phyloP scores from a whole-genome alignment of 1,140 invertebrate species.

The Drosophila saltans region DNA sequence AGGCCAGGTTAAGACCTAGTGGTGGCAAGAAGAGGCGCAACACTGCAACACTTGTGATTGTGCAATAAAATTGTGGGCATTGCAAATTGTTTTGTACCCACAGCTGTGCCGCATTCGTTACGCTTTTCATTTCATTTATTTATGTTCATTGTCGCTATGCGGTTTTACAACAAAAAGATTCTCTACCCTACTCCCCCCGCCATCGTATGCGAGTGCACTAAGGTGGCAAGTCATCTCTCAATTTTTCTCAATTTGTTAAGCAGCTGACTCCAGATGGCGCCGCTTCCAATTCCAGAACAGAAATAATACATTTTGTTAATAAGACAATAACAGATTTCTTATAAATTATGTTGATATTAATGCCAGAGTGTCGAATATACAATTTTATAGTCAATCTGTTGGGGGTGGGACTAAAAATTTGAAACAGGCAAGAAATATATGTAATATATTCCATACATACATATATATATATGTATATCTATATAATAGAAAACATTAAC shows the following conservation, averaged over 20 bases:
- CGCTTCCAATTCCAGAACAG: conserved; percentile 30
- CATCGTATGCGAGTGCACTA: conserved; percentile 8
- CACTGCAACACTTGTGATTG: conserved; percentile 71
- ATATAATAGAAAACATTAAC: no score
- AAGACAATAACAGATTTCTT: conserved; percentile 77
- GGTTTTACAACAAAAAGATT: conserved; percentile 42
- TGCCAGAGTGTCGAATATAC: conserved; percentile 30
- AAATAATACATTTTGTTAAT: conserved; percentile 45
- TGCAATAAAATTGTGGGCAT: conserved; percentile 76
- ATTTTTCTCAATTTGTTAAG: conserved; percentile 71
- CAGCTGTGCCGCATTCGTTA: conserved; percentile 67
- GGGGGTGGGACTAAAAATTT: not conserved
- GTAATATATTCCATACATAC: no score
- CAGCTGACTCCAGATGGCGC: conserved; percentile 71
- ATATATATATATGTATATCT: no score
- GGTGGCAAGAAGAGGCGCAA: conserved; percentile 13
- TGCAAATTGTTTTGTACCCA: conserved; percentile 64
- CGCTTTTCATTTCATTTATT: conserved; percentile 78
- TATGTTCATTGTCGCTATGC: conserved; percentile 69
- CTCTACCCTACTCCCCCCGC: no score
- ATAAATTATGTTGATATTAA: conserved; percentile 68
- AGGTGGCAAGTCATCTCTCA: conserved; percentile 68
- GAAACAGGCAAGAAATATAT: no score
- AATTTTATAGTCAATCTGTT: conserved; percentile 28
- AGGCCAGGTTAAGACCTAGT: not conserved